Evolutionary conservation across 2,113 vertebrate species (phyloP).

Genomic region (Tamias sibiricus): DNA sequence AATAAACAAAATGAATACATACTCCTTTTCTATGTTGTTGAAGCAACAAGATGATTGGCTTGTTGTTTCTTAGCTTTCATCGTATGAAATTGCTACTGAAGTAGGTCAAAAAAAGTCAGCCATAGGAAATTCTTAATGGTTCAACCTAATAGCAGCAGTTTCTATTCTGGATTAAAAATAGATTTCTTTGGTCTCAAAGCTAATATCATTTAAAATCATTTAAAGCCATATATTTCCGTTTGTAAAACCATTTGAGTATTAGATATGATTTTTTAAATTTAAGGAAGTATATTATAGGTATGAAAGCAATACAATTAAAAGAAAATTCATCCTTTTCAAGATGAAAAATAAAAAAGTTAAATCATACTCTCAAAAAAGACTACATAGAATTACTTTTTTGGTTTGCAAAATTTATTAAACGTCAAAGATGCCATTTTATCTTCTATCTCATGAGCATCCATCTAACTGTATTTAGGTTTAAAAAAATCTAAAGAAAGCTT

Average conservation of each 20-base stretch:
- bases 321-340: background rate
- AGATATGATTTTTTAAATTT: conserved; percentile 34
- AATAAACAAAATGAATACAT: background rate
- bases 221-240: background rate
- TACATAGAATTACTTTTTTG: background rate
- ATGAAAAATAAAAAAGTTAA: background rate
- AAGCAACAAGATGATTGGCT: background rate
- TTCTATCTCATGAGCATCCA: background rate
- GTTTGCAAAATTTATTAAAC: background rate
- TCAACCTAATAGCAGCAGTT: background rate
- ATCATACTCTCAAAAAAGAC: background rate
- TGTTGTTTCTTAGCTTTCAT: background rate
- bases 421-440: background rate
- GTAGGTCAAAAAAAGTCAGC: background rate
- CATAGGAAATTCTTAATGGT: background rate
- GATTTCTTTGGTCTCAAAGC: background rate
- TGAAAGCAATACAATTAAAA: background rate
- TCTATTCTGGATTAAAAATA: background rate
- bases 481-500: background rate
- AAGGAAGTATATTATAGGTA: conserved; percentile 14
- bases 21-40: background rate
- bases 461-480: background rate
- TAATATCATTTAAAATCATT: background rate
- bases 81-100: background rate
- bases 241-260: background rate